Conservation (phyloP, 2,797 vertebrate genomes). For the Xenopus petersii region DNA sequence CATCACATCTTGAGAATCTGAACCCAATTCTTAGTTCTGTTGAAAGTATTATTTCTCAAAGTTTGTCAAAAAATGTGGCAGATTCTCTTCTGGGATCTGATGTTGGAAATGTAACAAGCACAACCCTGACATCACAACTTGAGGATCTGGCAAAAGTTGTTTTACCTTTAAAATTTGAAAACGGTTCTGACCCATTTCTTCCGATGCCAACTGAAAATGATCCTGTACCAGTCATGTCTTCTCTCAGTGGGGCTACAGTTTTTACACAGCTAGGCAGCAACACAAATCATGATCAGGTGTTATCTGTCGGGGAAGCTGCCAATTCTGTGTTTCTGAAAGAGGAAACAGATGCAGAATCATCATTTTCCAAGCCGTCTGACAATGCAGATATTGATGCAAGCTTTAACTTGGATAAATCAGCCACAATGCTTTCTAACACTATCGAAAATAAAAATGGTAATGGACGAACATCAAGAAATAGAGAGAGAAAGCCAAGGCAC, state of each 20-base stretch:
- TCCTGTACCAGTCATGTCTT: conserved; percentile 71
- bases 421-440: conserved; percentile 54
- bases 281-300: conserved; percentile 60
- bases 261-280: conserved; percentile 73
- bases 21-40: conserved; percentile 67
- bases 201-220: conserved; percentile 80
- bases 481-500: conserved; percentile 72
- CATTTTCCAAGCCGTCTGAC: conserved; percentile 63
- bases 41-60: conserved; percentile 65
- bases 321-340: conserved; percentile 68
- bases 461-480: conserved; percentile 58
- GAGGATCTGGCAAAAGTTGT: conserved; percentile 71
- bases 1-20: conserved; percentile 67
- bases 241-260: conserved; percentile 71
- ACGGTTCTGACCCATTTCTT: conserved; percentile 83
- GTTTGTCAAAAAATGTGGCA: conserved; percentile 67
- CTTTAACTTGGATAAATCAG: conserved; percentile 58
- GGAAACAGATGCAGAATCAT: conserved; percentile 59
- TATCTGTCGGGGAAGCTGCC: conserved; percentile 63
- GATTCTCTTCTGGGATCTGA: conserved; percentile 63
- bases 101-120: conserved; percentile 63
- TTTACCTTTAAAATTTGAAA: conserved; percentile 79
- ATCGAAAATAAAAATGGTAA: conserved; percentile 63
- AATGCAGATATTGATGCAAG: conserved; percentile 47
- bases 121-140: conserved; percentile 66